Evolutionary conservation across 2,797 vertebrate species (phyloP), one percentile per base, ranked within the genome.

Genomic region (Acrocephalus scirpaceus): DNA sequence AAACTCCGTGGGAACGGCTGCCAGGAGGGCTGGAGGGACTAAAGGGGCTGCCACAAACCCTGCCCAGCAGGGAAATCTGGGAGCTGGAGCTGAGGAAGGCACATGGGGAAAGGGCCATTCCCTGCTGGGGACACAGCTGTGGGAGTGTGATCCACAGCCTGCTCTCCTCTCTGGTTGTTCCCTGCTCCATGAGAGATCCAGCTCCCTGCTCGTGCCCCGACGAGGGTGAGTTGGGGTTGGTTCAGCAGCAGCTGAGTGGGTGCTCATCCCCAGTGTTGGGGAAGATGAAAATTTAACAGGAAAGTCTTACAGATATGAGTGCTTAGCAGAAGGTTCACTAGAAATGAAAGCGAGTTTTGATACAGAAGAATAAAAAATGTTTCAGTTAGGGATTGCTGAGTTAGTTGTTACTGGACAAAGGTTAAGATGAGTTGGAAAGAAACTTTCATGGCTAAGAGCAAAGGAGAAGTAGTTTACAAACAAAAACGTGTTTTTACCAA

Each of bases 121-220:
- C 60, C 62, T 4, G 2, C 0, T 14, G 66, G 10, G 57, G 29
- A 26, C 9, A 26, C 22, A 23, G 40, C 47, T 44, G 8, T 9
- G 62, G 19, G 19, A 2, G 3, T 1, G 25, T 1, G 36, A 56
- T 4, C 8, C 11, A 36, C 40, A 42, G 18, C 2, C 19, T 48
- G 26, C 0, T 70, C 62, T 48, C 29, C 44, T 15, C 15, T 20
- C 36, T 15, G 58, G 25, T 22, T 9, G 2, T 12, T 25, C 64
- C 40, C 58, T 47, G 48, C 70, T 40, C 36, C 2, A 0, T 16
- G 42, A 26, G 40, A 74, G 69, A 21, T 69, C 45, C 70, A 57
- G 53, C 19, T 8, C 20, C 25, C 34, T 2, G 0, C 11, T 5
- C 4, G 1, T 0, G 17, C 14, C 18, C 66, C 1, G 1, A 29